Percentiles rank a stretch among this genome's conserved stretches.
Evolutionary conservation across 2,797 vertebrate species (phyloP).

Genomic region (Buceros bicornis): DNA sequence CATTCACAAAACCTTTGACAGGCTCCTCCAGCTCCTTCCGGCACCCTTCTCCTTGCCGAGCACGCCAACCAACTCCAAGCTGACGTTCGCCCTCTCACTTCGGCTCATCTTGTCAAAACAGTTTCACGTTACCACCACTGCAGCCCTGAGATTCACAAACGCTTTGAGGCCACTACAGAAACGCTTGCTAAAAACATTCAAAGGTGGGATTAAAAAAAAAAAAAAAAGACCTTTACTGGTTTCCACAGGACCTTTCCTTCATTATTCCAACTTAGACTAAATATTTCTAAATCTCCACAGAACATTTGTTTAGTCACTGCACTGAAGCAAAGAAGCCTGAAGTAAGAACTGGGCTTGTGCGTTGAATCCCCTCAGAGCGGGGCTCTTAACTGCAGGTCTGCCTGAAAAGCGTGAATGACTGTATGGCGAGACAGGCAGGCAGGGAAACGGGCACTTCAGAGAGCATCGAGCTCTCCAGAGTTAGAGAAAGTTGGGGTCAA

Average conservation of each 20-base stretch:
- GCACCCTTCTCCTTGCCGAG: neutral
- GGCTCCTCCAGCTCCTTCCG: neutral
- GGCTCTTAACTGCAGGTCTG: neutral
- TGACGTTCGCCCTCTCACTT: neutral
- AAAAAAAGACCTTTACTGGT: neutral
- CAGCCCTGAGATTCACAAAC: neutral
- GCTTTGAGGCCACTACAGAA: neutral
- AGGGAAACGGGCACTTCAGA: neutral
- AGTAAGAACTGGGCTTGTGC: neutral
- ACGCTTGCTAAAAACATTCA: neutral
- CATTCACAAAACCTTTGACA: neutral
- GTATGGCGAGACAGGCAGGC: neutral
- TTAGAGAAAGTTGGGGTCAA: neutral
- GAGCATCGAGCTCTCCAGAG: neutral
- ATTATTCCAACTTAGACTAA: neutral
- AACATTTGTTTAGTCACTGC: neutral
- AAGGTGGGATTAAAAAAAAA: neutral
- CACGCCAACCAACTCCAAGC: neutral
- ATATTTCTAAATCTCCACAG: neutral
- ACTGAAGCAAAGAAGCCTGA: neutral
- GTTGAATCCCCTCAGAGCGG: neutral
- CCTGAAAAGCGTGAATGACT: neutral
- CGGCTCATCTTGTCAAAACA: neutral
- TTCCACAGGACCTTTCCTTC: constrained; percentile 39
- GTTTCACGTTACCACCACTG: neutral